Conservation (phyloP, 2,113 vertebrate genomes). For the Phaetusa simplex region DNA sequence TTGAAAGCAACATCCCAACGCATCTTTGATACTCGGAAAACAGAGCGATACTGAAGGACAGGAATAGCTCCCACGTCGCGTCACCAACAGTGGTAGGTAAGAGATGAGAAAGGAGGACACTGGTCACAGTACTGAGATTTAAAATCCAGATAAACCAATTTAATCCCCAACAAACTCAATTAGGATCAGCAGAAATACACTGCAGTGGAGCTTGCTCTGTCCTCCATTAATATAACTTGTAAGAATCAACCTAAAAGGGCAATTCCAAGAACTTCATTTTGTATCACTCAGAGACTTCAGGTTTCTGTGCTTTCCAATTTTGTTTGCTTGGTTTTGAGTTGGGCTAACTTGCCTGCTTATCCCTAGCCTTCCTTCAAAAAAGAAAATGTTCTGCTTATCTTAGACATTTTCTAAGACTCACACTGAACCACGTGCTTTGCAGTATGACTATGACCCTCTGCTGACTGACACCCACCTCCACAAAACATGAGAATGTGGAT, state of each 20-base stretch:
- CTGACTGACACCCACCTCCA: not conserved
- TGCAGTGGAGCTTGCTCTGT: not conserved
- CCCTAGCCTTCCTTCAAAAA: not conserved
- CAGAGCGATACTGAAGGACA: not conserved
- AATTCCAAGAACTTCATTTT: not conserved
- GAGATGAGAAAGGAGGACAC: not conserved
- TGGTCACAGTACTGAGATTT: not conserved
- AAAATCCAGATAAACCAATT: slow-evolving; percentile 33
- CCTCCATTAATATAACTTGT: not conserved
- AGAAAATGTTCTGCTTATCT: not conserved
- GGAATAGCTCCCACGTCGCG: not conserved
- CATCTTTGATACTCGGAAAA: not conserved
- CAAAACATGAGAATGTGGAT: not conserved
- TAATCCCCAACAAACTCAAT: slow-evolving; percentile 45
- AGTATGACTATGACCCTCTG: not conserved
- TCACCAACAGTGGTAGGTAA: not conserved
- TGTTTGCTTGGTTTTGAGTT: not conserved
- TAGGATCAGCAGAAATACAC: not conserved
- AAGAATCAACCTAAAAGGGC: not conserved
- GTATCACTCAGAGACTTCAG: not conserved
- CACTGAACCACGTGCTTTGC: fast-evolving
- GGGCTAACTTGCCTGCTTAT: not conserved
- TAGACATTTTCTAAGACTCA: not conserved
- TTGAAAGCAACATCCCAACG: not conserved
- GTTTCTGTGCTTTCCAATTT: not conserved